phyloP scores from a whole-genome alignment of 1,140 invertebrate genomes.

The Aporrectodea caliginosa region DNA sequence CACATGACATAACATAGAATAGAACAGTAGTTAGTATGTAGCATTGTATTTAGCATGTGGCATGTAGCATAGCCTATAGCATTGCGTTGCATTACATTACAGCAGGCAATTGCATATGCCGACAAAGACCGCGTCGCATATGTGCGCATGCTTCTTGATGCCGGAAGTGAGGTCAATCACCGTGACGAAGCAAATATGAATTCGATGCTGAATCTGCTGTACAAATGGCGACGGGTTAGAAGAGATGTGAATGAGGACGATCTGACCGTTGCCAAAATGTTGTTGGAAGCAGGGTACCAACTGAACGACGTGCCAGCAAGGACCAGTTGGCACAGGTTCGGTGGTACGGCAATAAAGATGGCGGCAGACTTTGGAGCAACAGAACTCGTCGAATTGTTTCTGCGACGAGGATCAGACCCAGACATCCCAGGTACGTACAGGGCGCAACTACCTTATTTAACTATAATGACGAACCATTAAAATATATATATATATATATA shows the following conservation, averaged over 20 bases:
- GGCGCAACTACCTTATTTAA: no score
- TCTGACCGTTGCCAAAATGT: conserved; percentile 8
- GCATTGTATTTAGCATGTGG: no score
- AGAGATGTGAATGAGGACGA: conserved; percentile 13
- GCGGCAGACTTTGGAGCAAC: conserved; percentile 15
- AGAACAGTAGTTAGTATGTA: no score
- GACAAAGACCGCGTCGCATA: conserved; percentile 10
- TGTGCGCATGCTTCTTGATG: conserved; percentile 10
- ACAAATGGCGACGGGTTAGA: neutral
- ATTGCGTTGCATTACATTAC: no score
- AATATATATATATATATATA: no score
- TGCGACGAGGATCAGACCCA: conserved; percentile 6
- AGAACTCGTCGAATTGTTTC: conserved; percentile 14
- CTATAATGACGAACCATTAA: no score
- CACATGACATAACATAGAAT: no score
- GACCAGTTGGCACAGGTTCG: conserved; percentile 17
- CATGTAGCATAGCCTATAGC: no score
- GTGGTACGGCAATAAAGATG: conserved; percentile 23
- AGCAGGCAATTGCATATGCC: conserved; percentile 20
- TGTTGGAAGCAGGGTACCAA: conserved; percentile 3
- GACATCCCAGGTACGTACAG: conserved; percentile 4
- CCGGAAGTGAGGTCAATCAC: conserved; percentile 24
- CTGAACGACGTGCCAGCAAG: conserved; percentile 15
- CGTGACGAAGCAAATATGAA: conserved; percentile 25
- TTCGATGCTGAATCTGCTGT: conserved; percentile 20